A percentile compares a stretch with the other conserved stretches of the same genome.
These are phyloP conservation scores for Columbina picui DNA, from an alignment of 2,113 vertebrate species.

Conservation along the genomic window DNA sequence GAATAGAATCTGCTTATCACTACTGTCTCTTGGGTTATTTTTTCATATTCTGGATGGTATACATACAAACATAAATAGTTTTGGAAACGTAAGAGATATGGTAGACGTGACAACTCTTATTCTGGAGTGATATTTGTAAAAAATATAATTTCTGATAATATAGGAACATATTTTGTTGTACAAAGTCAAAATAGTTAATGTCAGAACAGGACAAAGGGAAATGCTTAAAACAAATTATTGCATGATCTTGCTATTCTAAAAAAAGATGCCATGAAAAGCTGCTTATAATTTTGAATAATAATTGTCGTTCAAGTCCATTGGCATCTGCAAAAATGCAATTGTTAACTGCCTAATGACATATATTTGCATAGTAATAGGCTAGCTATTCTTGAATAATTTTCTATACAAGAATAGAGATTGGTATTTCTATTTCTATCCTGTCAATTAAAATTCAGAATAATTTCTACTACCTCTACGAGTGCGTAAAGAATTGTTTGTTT, in stretches of 20 bases:
- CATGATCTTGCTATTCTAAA: slow-evolving; percentile 45
- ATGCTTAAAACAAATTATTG: slow-evolving; percentile 30
- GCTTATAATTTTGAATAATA: slow-evolving; percentile 56
- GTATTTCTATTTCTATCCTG: slow-evolving; percentile 46
- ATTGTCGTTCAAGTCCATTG: slow-evolving; percentile 58
- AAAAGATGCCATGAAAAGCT: slow-evolving; percentile 42
- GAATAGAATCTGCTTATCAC: background rate
- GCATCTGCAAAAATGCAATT: slow-evolving; percentile 65
- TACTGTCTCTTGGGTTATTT: background rate
- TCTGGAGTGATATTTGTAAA: background rate
- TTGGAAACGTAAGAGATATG: background rate
- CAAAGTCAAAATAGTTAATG: slow-evolving; percentile 10
- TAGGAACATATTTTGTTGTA: background rate
- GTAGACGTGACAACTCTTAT: background rate
- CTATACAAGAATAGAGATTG: slow-evolving; percentile 46
- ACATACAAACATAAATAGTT: background rate
- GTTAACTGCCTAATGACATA: slow-evolving; percentile 73
- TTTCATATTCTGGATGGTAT: background rate
- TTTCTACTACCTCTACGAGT: slow-evolving; percentile 35
- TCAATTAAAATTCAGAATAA: slow-evolving; percentile 58
- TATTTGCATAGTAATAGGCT: slow-evolving; percentile 76
- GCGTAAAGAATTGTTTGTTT: slow-evolving; percentile 48
- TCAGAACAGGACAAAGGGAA: slow-evolving; percentile 21
- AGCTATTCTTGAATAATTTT: slow-evolving; percentile 64
- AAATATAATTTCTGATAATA: background rate